These are phyloP conservation scores for Drosophila grimshawi DNA, from an alignment of 1,140 invertebrate genomes.

Conservation along the genomic window DNA sequence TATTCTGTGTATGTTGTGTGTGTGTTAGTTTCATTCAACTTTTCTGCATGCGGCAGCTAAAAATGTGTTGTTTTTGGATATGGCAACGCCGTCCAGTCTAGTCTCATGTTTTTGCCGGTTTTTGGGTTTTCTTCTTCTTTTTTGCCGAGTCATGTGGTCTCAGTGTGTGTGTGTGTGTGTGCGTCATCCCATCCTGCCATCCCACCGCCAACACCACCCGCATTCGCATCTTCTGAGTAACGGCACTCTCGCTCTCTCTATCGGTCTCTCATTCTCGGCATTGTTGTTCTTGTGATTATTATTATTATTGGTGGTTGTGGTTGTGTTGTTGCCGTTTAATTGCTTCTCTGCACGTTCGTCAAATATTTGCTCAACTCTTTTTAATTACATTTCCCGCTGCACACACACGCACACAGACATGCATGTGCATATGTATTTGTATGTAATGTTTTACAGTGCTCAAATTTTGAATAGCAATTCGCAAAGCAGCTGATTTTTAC, in stretches of 20 bases:
- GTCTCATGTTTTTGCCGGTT: slow-evolving; percentile 58
- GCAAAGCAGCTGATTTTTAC: too few species aligned
- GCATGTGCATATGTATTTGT: slow-evolving; percentile 19
- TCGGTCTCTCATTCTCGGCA: slow-evolving; percentile 12
- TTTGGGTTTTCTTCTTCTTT: slow-evolving; percentile 17
- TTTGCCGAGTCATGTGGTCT: slow-evolving; percentile 44
- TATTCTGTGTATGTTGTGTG: background rate
- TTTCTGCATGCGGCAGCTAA: slow-evolving; percentile 50
- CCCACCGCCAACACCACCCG: background rate
- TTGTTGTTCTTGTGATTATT: slow-evolving; percentile 33
- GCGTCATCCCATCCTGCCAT: slow-evolving; percentile 32
- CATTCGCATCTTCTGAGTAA: slow-evolving; percentile 15
- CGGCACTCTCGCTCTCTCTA: slow-evolving; percentile 24
- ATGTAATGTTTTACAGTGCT: background rate
- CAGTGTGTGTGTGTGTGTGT: slow-evolving; percentile 53
- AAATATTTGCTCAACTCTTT: slow-evolving; percentile 83
- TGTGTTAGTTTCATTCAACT: slow-evolving; percentile 50
- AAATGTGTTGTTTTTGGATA: slow-evolving; percentile 26
- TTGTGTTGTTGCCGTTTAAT: slow-evolving; percentile 60
- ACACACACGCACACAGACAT: slow-evolving; percentile 34
- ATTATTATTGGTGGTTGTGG: background rate
- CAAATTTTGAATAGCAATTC: background rate
- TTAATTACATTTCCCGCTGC: slow-evolving; percentile 76
- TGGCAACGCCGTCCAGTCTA: slow-evolving; percentile 45
- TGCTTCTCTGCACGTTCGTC: slow-evolving; percentile 80